Evolutionary conservation across 2,888 invertebrate genomes (phyloP), one percentile per base, ranked within the genome.

Genomic region (Xestoiulus laeticollis): DNA sequence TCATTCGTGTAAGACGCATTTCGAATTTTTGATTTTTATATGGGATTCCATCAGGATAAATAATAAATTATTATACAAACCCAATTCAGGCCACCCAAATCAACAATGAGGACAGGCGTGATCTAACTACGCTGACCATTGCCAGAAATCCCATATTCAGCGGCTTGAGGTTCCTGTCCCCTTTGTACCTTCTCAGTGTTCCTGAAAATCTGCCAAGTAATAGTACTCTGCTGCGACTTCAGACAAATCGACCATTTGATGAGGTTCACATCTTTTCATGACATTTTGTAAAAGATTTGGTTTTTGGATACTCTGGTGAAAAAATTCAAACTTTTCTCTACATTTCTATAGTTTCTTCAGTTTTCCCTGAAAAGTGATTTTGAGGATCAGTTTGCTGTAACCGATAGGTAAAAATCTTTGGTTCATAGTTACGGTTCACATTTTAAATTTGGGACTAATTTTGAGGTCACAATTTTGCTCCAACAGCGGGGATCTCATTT

Each of bases 41-140:
- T 38, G 8, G 10, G 22, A 43, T 33, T 3, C 8, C 8, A 68
- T 68, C 22, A 68, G 12, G 68, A 26, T 68, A 68, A n/a, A 10
- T 26, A n/a, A 68, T 26, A 1, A 16, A 10, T 19, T 14, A 26
- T 68, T 84, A 8, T 16, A 2, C 4, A 82, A 82, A 82, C 22
- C 86, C 14, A 89, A 87, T 87, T 86, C 92, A 96, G 94, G 96
- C 96, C 12, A 95, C 95, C 0, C 96, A 96, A 91, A 93, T 95
- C 89, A 97, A 98, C 92, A 98, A 98, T 93, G 93, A 95, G 0
- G 97, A 97, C 93, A 94, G 97, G 87, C 97, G 97, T 92, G 96
- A 97, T 0, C 93, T 98, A 89, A 95, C 96, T 0, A 97, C 97
- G 0, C 93, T 98, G 87, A 94, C 95, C 19, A 93, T 97, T 59